Percentiles rank a stretch among this genome's conserved stretches.
Conservation (phyloP, 2,113 vertebrate species). For the Gobio gobio region DNA sequence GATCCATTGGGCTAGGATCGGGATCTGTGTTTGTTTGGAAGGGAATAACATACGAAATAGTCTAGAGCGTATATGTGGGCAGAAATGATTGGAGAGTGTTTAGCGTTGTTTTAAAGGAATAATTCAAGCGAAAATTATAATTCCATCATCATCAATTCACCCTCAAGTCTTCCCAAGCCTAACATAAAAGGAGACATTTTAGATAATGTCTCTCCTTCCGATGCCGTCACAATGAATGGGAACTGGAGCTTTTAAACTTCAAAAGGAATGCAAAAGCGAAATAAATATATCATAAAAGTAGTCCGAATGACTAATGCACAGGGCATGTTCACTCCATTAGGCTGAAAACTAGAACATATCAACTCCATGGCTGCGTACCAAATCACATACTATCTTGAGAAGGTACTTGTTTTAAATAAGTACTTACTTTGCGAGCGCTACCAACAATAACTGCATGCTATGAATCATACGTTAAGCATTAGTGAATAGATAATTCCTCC, state of each 20-base stretch:
- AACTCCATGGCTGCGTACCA: background rate
- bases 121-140: background rate
- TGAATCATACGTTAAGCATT: too few species aligned
- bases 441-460: too few species aligned
- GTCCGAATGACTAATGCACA: background rate
- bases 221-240: background rate
- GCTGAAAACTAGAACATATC: background rate
- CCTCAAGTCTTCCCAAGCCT: too few species aligned
- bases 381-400: too few species aligned
- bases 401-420: too few species aligned
- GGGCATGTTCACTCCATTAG: background rate
- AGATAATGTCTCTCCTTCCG: background rate
- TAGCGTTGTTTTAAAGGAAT: background rate
- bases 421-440: too few species aligned
- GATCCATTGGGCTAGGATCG: background rate
- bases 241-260: background rate
- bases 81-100: background rate
- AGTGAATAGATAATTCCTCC: too few species aligned
- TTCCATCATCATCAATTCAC: background rate
- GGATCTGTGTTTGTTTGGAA: constrained; percentile 11
- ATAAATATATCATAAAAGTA: background rate
- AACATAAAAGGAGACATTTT: background rate
- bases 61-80: too few species aligned
- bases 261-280: background rate
- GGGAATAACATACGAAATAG: background rate